Base-by-base conservation (phyloP, 2,113 vertebrate genomes). In the Telmatochromis sp. region DNA sequence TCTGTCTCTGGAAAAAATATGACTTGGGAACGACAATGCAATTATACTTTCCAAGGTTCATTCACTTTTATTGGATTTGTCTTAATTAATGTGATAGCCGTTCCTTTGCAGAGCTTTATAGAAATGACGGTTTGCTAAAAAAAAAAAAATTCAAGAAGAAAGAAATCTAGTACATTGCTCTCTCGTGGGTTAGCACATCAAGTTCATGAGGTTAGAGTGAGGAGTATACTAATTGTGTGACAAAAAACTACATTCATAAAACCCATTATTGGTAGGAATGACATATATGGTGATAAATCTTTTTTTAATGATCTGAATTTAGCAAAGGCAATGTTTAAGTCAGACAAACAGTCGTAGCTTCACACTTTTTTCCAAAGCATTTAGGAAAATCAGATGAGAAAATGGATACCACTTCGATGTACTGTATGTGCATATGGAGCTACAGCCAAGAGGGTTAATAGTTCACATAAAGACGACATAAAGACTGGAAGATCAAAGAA, bases 21-120 rank as follows among this genome's bases (percentile, higher is more conserved):
- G 87, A 93, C 90, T 94, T 88, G 81, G 83, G 81, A 92, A 93
- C 90, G 91, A 89, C 88, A 86, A 91, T 80, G 91, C 93, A 94
- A 91, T 92, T 88, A 87, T 91, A 82, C 86, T 90, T 90, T 88
- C 65, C 82, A 86, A 93, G 92, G 91, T 92, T 88, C 81, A 80
- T 86, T 90, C 81, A 83, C 57, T 89, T 91, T 92, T 80, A 89
- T 88, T 93, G 87, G 86, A 89, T 92, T 91, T 45, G 45, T 92
- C 81, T 89, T 91, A 87, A 94, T 94, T 93, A 91, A 93, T 82
- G 82, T 19, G 42, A 87, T 70, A 86, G 84, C 58, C 4, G 6
- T 65, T 85, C 78, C 80, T 87, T 87, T 78, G 80, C 21, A 89
- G 55, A 33, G 35, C 80, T 73, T 90, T 84, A 85, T 47, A 63